Percentiles rank a stretch among this genome's conserved stretches.
Conservation (phyloP, 2,113 vertebrate species). For the Rhea pennata region DNA sequence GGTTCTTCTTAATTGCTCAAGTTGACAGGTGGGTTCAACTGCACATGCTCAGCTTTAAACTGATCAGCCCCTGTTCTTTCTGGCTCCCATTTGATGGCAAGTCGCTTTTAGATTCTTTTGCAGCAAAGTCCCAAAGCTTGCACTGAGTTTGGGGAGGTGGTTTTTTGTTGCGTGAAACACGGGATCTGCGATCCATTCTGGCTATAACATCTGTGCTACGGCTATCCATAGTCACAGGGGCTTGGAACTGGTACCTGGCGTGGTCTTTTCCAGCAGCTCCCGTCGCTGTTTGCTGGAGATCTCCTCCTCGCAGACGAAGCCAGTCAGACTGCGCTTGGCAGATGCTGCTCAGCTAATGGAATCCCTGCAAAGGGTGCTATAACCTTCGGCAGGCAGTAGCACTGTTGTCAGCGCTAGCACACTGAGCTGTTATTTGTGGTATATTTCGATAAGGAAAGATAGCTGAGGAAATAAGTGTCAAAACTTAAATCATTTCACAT, state of each 20-base stretch:
- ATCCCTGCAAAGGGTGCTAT: conserved; percentile 14
- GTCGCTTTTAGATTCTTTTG: not conserved
- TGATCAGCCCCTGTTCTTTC: not conserved
- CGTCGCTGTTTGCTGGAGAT: rapidly evolving
- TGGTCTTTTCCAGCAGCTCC: not conserved
- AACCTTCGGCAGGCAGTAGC: conserved; percentile 35
- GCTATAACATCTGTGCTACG: not conserved
- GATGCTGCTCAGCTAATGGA: conserved; percentile 35
- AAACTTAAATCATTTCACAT: conserved; percentile 57
- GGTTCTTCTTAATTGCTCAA: not conserved
- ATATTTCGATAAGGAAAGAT: conserved; percentile 21
- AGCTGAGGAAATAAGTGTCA: conserved; percentile 63
- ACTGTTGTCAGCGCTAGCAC: conserved; percentile 27
- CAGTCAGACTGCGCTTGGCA: not conserved
- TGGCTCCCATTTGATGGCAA: not conserved
- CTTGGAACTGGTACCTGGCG: rapidly evolving
- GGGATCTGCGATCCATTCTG: not conserved
- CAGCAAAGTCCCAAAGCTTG: not conserved
- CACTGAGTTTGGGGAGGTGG: not conserved
- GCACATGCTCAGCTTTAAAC: not conserved
- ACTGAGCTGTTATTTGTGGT: conserved; percentile 37
- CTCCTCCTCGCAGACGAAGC: rapidly evolving
- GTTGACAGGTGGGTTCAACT: not conserved
- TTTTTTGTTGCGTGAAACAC: rapidly evolving
- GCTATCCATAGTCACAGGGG: not conserved